Conservation (phyloP, 92 coral and sea anemone species). For the Bergia puertoricense region DNA sequence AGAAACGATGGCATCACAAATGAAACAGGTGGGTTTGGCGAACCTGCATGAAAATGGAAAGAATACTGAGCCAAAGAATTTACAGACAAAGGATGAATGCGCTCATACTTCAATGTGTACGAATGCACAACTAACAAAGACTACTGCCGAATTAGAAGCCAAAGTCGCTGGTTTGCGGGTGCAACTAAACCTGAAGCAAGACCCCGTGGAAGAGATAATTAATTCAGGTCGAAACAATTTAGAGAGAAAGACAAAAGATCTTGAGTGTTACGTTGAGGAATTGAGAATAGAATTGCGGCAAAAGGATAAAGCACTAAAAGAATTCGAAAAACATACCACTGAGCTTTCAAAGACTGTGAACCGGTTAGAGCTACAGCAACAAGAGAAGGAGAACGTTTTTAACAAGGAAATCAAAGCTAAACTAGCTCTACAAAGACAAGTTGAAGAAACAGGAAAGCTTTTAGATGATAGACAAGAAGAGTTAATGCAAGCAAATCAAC, state of each 20-base stretch:
- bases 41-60: conserved; percentile 1
- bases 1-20: neutral
- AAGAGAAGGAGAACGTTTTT: neutral
- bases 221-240: neutral
- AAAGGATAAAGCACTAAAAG: conserved; percentile 13
- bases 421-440: neutral
- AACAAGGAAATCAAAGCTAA: neutral
- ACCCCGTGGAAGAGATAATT: neutral
- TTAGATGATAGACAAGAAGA: neutral
- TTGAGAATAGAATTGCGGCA: neutral
- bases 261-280: neutral
- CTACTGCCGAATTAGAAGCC: neutral
- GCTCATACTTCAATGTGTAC: neutral
- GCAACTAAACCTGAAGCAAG: neutral
- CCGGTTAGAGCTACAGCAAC: neutral
- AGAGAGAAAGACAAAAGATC: conserved; percentile 6
- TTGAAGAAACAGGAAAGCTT: conserved; percentile 2
- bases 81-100: neutral
- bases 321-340: neutral
- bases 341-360: neutral
- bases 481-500: conserved; percentile 15
- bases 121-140: neutral
- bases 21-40: neutral
- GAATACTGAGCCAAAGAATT: neutral
- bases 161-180: neutral